Evolutionary conservation across 2,888 invertebrate genomes (phyloP), one percentile per base, ranked within the genome.

Genomic region (Amorpha juglandis): DNA sequence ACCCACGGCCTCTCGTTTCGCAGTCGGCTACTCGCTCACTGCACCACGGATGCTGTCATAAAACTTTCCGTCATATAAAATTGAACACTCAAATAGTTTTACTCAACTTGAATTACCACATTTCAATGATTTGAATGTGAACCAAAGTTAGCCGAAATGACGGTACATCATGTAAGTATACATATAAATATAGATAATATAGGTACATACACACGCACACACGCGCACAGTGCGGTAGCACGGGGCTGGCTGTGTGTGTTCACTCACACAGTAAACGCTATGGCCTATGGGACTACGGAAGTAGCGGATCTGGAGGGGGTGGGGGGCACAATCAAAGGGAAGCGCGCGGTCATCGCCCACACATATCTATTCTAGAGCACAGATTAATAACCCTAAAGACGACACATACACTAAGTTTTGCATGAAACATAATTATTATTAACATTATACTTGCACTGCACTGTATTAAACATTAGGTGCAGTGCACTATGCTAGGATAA

Each of bases 261-360:
- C 48, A 48, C n/a, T 48, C 48, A 48, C 48, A 48, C 48, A 48
- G 48, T 48, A n/a, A 48, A n/a, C 48, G 16, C 48, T 42, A 27
- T 27, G 55, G n/a, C 6, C 48, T 42, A 27, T 27, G 55, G n/a
- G 35, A 27, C 52, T 14, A 14, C n/a, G 3, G 52, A 33, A 33
- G 52, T 2, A 14, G 53, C 35, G 35, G 8, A 16, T 16, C 9
- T 0, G 0, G 35, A 11, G 38, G 55, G 0, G 19, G 12, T 8
- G 19, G 42, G 9, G 19, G 38, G 12, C 19, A 16, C 33, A n/a
- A 6, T 27, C 14, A n/a, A 33, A 38, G 42, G 42, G 19, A 58
- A 58, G 58, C 42, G 19, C 58, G 42, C 11, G 58, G 42, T 38
- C 58, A 38, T 58, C 58, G 58, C 42, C 38, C 58, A 58, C 19